These are phyloP conservation scores for Tanytarsus gracilentus DNA, from an alignment of 2,888 invertebrate species.

Conservation along the genomic window DNA sequence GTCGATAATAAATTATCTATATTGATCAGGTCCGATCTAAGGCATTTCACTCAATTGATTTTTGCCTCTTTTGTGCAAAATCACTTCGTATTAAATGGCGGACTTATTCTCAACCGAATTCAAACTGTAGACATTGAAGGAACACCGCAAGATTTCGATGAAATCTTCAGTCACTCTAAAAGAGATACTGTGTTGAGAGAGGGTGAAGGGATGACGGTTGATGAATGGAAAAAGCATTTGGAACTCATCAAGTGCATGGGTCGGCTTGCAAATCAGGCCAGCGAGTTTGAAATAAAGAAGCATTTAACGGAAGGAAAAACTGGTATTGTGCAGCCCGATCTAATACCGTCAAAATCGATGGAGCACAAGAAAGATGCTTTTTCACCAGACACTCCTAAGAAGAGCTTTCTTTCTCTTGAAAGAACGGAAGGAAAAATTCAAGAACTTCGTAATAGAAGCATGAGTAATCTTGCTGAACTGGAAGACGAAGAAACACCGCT, in stretches of 20 bases:
- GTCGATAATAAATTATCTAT: slow-evolving; percentile 63
- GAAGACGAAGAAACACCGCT: slow-evolving; percentile 45
- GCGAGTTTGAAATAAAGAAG: slow-evolving; percentile 40
- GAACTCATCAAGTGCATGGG: slow-evolving; percentile 38
- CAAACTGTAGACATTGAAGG: slow-evolving; percentile 58
- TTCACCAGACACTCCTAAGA: slow-evolving; percentile 30
- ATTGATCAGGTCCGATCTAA: slow-evolving; percentile 66
- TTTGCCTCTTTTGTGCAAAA: slow-evolving; percentile 63
- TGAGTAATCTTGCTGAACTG: slow-evolving; percentile 46
- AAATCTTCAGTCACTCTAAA: slow-evolving; percentile 42
- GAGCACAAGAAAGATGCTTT: slow-evolving; percentile 23
- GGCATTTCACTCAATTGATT: slow-evolving; percentile 58
- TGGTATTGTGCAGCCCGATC: slow-evolving; percentile 37
- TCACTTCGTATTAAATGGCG: slow-evolving; percentile 65
- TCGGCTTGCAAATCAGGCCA: slow-evolving; percentile 41
- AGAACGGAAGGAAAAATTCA: slow-evolving; percentile 10
- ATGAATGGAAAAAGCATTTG: slow-evolving; percentile 41
- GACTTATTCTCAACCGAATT: slow-evolving; percentile 62
- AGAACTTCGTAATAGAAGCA: too few species aligned
- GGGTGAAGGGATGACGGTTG: slow-evolving; percentile 35
- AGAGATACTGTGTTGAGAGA: slow-evolving; percentile 39
- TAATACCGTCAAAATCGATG: slow-evolving; percentile 34
- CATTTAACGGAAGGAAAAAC: slow-evolving; percentile 39
- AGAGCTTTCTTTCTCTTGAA: neutral
- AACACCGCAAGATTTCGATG: slow-evolving; percentile 47